Evolutionary conservation across 2,888 invertebrate genomes (phyloP).

Genomic region (Leucophora obtusa): DNA sequence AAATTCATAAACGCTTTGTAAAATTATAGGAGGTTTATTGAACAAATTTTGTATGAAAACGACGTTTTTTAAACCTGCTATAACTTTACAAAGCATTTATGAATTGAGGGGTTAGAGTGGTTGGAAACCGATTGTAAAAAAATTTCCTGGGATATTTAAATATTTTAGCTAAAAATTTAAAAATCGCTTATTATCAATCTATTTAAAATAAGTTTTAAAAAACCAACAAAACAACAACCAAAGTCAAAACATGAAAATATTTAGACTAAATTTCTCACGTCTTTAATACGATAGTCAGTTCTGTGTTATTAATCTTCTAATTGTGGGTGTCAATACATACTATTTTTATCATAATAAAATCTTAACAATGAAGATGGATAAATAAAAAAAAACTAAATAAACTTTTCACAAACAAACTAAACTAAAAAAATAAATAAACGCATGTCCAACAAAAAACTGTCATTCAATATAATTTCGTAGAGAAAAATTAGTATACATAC

Average conservation of each 20-base stretch:
- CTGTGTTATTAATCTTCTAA: background rate
- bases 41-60: too few species aligned
- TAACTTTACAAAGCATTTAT: too few species aligned
- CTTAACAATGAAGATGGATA: background rate
- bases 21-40: too few species aligned
- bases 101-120: too few species aligned
- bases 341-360: slow-evolving; percentile 18
- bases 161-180: too few species aligned
- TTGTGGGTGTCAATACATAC: slow-evolving; percentile 27
- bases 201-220: background rate
- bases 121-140: too few species aligned
- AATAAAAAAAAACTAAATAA: background rate
- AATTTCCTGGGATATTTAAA: too few species aligned
- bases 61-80: too few species aligned
- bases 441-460: background rate
- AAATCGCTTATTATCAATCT: too few species aligned
- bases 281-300: background rate
- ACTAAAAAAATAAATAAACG: background rate
- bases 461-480: background rate
- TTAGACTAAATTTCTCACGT: background rate
- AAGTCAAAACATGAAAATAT: background rate
- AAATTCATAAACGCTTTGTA: too few species aligned
- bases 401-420: slow-evolving; percentile 28
- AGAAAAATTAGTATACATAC: background rate
- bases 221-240: background rate